A percentile compares a stretch with the other conserved stretches of the same genome.
These are phyloP conservation scores for Apomyelois bistriatella DNA, from an alignment of 2,888 invertebrate species.

Conservation along the genomic window DNA sequence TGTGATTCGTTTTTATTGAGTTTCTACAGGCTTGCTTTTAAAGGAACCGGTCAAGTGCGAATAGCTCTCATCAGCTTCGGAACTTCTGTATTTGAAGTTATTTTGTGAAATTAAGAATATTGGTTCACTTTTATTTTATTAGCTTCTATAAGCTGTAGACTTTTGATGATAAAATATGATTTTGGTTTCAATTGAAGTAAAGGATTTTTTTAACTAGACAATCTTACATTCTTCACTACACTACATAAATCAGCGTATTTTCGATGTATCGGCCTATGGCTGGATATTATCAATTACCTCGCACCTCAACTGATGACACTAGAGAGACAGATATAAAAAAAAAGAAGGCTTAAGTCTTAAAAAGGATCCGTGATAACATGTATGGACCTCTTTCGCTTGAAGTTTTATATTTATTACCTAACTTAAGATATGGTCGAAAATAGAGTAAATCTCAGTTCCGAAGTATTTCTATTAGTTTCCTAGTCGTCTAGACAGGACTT, in stretches of 20 bases:
- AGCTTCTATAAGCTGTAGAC: background rate
- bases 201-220: too few relatives aligned
- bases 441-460: conserved; percentile 1
- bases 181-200: too few relatives aligned
- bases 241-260: too few relatives aligned
- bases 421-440: background rate
- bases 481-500: conserved; percentile 28
- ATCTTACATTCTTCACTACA: too few relatives aligned
- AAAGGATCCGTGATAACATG: too few relatives aligned
- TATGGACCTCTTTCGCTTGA: background rate
- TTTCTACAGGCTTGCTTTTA: conserved; percentile 40
- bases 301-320: too few relatives aligned
- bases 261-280: too few relatives aligned
- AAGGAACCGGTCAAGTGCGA: conserved; percentile 29
- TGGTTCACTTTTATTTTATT: background rate
- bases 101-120: background rate
- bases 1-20: conserved; percentile 59
- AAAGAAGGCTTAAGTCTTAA: too few relatives aligned
- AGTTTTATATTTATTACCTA: background rate
- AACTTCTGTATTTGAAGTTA: conserved; percentile 1
- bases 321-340: too few relatives aligned
- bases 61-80: conserved; percentile 14
- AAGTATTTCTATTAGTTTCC: conserved; percentile 15
- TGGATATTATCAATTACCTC: too few relatives aligned
- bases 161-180: background rate